Evolutionary conservation across 1,140 invertebrate species (phyloP), one percentile per base, ranked within the genome.

Genomic region (Magallana angulata): DNA sequence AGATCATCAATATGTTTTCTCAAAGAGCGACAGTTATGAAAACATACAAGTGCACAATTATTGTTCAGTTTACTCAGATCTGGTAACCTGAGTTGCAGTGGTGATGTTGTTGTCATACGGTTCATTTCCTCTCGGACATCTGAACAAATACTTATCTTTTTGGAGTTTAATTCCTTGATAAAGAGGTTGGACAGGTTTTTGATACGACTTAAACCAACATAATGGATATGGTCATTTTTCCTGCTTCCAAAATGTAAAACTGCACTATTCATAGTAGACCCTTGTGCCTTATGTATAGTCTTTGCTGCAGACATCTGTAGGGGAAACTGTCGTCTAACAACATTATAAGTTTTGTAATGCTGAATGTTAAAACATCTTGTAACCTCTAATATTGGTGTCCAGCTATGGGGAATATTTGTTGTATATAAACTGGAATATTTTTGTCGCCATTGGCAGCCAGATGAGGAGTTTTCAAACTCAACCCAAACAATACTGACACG

Each of bases 401-500:
- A 85, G 12, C 36, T 48, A 9, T 18, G 59, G 12, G 76, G 9
- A 1, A 88, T 68, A 30, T 56, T 16, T 24, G 57, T n/a, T 16
- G 48, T 57, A 57, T 81, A 88, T 57, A 88, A 18, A 88, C 85
- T 64, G 9, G 14, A 59, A 48, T 60, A 88, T 62, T 85, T 60
- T n/a, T 60, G 18, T 16, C 87, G 84, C 11, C 18, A 48, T 14
- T 56, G 76, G n/a, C 59, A 14, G 11, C 87, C 84, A 57, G 60
- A 68, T 57, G 82, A 30, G 2, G 56, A 4, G 60, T 86, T 81
- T 82, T 82, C 60, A 85, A 88, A 85, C 24, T 85, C 60, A 36
- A 88, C 87, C 90, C 88, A 90, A n/a, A 90, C 84, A 48, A 90
- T 90, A 24, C 88, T 87, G 68, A 84, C 87, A 56, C 89, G 84